phyloP scores from a whole-genome alignment of 1,140 invertebrate genomes.

The Tachypleus tridentatus region DNA sequence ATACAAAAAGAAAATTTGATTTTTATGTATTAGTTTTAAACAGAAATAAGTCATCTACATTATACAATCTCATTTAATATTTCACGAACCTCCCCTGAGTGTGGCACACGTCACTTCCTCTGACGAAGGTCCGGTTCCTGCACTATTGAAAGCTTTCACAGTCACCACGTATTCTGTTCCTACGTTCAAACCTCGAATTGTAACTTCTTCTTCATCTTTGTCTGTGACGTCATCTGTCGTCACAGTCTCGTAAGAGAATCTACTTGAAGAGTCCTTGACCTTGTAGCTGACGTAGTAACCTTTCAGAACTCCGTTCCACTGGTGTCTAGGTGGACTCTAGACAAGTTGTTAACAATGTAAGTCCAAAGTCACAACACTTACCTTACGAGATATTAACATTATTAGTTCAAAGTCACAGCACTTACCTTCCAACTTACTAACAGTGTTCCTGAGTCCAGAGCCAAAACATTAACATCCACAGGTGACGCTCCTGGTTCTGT shows the following conservation, averaged over 20 bases:
- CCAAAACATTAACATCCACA: slow-evolving; percentile 23
- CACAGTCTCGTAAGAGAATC: slow-evolving; percentile 16
- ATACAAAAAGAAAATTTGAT: too few relatives aligned
- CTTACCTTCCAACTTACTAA: slow-evolving; percentile 24
- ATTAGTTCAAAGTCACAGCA: background rate
- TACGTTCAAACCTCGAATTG: slow-evolving; percentile 21
- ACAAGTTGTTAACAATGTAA: background rate
- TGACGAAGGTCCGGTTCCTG: slow-evolving; percentile 24
- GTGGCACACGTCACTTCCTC: slow-evolving; percentile 23
- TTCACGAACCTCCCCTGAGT: slow-evolving; percentile 17
- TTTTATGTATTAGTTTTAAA: too few relatives aligned
- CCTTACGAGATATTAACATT: background rate
- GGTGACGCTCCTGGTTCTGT: slow-evolving; percentile 23
- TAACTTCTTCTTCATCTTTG: slow-evolving; percentile 20
- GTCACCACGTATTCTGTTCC: slow-evolving; percentile 27
- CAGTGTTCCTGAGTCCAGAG: slow-evolving; percentile 22
- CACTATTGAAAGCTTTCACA: slow-evolving; percentile 25
- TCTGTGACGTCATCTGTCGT: slow-evolving; percentile 14
- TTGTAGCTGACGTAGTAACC: slow-evolving; percentile 46
- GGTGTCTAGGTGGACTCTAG: slow-evolving; percentile 59
- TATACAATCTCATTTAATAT: too few relatives aligned
- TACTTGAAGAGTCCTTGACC: slow-evolving; percentile 7
- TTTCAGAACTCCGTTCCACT: slow-evolving; percentile 87
- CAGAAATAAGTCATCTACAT: too few relatives aligned
- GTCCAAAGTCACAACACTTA: too few relatives aligned